A percentile compares a stretch with the other conserved stretches of the same genome.
Conservation (phyloP, 2,113 vertebrate genomes). For the Salvator merianae region DNA sequence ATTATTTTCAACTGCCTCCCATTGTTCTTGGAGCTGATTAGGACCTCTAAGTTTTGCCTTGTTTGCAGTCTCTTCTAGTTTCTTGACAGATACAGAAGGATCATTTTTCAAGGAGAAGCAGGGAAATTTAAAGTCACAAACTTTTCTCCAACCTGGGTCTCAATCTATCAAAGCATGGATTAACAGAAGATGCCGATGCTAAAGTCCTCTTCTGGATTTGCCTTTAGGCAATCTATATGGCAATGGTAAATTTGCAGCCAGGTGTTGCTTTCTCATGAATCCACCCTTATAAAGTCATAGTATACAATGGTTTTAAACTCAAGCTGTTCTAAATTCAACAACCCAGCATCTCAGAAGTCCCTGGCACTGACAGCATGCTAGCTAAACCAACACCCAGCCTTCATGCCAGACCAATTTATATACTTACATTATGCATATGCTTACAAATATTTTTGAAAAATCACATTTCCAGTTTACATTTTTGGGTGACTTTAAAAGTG, state of each 20-base stretch:
- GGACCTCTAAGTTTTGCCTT: not conserved
- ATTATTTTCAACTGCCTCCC: not conserved
- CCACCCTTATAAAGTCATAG: not conserved
- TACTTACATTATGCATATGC: not conserved
- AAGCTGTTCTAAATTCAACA: not conserved
- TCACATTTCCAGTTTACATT: not conserved
- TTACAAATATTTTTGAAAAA: not conserved
- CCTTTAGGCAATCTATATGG: not conserved
- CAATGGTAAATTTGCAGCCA: not conserved
- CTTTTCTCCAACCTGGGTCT: not conserved
- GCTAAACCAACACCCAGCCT: not conserved
- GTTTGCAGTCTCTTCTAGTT: rapidly evolving
- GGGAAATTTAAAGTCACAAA: not conserved
- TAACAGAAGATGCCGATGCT: not conserved
- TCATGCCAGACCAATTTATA: no score
- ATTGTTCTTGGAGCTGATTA: not conserved
- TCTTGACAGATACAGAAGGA: not conserved
- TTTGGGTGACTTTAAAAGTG: not conserved
- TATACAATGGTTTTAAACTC: not conserved
- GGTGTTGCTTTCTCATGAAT: not conserved
- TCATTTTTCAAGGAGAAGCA: not conserved
- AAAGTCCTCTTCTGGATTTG: not conserved
- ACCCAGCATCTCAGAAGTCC: not conserved
- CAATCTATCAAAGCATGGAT: not conserved
- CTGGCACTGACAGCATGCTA: not conserved